These are phyloP conservation scores for Ophion ventricosus DNA, from an alignment of 2,888 invertebrate species.

Conservation along the genomic window DNA sequence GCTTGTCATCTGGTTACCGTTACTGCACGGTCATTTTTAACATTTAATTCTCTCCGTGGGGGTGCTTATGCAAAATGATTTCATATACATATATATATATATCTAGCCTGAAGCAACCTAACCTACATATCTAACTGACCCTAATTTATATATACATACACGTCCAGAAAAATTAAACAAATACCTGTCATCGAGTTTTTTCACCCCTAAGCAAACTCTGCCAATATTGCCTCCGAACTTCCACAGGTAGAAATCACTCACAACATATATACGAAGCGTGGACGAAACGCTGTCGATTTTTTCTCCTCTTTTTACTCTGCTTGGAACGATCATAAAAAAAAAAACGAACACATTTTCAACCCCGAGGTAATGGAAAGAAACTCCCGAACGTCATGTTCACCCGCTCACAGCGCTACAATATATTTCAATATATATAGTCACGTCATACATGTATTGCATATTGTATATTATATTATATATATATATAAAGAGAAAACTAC, in stretches of 20 bases:
- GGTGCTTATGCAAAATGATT: neutral
- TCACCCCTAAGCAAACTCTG: too few relatives aligned
- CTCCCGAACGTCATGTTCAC: constrained; percentile 55
- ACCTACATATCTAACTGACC: too few relatives aligned
- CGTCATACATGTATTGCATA: constrained; percentile 25
- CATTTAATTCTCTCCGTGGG: too few relatives aligned
- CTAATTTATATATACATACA: too few relatives aligned
- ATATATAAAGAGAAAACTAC: constrained; percentile 26
- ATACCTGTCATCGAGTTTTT: too few relatives aligned
- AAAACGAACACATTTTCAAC: neutral
- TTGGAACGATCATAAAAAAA: neutral
- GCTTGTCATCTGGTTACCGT: too few relatives aligned
- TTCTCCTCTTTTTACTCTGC: neutral
- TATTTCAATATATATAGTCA: constrained; percentile 56
- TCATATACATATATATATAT: too few relatives aligned
- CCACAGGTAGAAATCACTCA: too few relatives aligned
- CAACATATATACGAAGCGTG: neutral
- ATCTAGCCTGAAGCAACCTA: too few relatives aligned
- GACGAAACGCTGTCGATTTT: constrained; percentile 18
- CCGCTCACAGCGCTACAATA: constrained; percentile 56
- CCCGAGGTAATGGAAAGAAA: neutral
- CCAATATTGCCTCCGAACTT: too few relatives aligned
- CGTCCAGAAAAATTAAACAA: too few relatives aligned
- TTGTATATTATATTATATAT: constrained; percentile 20
- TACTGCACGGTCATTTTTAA: too few relatives aligned